Evolutionary conservation across 2,888 invertebrate species (phyloP).

Genomic region (Ecdyonurus torrentis): DNA sequence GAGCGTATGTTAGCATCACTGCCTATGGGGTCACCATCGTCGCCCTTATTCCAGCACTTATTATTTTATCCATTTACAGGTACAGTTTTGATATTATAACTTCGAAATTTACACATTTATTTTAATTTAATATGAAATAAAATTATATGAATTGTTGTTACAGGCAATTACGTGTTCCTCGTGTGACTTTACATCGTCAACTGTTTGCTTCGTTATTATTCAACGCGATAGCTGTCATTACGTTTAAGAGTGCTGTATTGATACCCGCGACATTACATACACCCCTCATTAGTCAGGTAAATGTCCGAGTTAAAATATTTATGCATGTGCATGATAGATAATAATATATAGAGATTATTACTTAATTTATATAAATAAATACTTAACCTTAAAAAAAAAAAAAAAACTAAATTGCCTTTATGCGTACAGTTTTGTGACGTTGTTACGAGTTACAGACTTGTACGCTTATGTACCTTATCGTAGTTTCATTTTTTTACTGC

Average conservation of each 20-base stretch:
- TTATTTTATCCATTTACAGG: slow-evolving; percentile 13
- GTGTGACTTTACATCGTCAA: slow-evolving; percentile 14
- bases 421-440: too few species aligned
- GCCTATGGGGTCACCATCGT: slow-evolving; percentile 12
- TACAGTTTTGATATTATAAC: neutral
- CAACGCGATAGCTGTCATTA: slow-evolving; percentile 11
- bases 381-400: too few species aligned
- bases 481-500: too few species aligned
- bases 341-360: neutral
- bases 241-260: slow-evolving; percentile 11
- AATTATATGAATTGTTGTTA: neutral
- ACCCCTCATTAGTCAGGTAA: slow-evolving; percentile 10
- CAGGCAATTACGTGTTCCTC: slow-evolving; percentile 13
- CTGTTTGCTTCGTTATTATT: slow-evolving; percentile 13
- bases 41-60: slow-evolving; percentile 12
- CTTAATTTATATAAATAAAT: too few species aligned
- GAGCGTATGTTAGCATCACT: slow-evolving; percentile 9
- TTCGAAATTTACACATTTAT: neutral
- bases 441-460: too few species aligned
- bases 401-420: too few species aligned
- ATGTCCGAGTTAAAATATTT: neutral
- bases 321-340: too few species aligned
- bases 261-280: slow-evolving; percentile 5
- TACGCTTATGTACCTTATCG: too few species aligned
- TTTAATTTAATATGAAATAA: slow-evolving; percentile 4